A percentile compares a stretch with the other conserved stretches of the same genome.
phyloP scores from a whole-genome alignment of 2,888 invertebrate species.

The Torymus aiolomorphi region DNA sequence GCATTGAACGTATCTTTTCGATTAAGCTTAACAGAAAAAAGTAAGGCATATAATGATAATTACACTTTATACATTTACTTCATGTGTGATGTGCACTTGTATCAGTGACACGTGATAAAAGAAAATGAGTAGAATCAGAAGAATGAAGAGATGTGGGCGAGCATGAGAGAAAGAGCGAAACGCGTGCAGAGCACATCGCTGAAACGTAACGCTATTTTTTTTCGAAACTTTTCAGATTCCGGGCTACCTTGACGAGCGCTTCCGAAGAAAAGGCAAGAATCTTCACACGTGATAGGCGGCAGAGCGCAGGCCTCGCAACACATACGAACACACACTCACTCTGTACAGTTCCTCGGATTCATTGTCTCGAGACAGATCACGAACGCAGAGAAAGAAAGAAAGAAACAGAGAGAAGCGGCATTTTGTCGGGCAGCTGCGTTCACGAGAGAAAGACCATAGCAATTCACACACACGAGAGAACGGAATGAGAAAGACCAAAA shows the following conservation, averaged over 20 bases:
- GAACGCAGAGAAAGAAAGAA: not conserved
- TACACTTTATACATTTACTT: too few relatives aligned
- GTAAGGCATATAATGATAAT: too few relatives aligned
- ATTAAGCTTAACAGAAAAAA: too few relatives aligned
- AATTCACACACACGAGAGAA: conserved; percentile 1
- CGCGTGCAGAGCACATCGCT: too few relatives aligned
- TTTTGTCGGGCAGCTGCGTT: conserved; percentile 48
- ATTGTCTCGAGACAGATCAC: conserved; percentile 41
- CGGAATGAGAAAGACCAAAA: conserved; percentile 10
- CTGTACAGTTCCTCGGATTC: conserved; percentile 45
- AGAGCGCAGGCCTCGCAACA: conserved; percentile 40
- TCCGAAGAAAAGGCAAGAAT: conserved; percentile 74
- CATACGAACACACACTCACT: too few relatives aligned
- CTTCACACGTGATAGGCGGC: conserved; percentile 70
- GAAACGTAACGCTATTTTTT: conserved; percentile 52
- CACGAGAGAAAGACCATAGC: conserved; percentile 20
- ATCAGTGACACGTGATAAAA: not conserved
- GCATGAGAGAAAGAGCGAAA: not conserved
- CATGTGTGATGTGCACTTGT: not conserved
- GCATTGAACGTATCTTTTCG: too few relatives aligned
- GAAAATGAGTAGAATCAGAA: not conserved
- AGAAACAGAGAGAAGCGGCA: conserved; percentile 27
- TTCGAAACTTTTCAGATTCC: conserved; percentile 77
- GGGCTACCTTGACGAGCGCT: conserved; percentile 80
- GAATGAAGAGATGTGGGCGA: not conserved